Percentiles rank a stretch among this genome's conserved stretches.
These are phyloP conservation scores for Eptatretus burgeri DNA, from an alignment of 2,113 vertebrate species.

Conservation along the genomic window DNA sequence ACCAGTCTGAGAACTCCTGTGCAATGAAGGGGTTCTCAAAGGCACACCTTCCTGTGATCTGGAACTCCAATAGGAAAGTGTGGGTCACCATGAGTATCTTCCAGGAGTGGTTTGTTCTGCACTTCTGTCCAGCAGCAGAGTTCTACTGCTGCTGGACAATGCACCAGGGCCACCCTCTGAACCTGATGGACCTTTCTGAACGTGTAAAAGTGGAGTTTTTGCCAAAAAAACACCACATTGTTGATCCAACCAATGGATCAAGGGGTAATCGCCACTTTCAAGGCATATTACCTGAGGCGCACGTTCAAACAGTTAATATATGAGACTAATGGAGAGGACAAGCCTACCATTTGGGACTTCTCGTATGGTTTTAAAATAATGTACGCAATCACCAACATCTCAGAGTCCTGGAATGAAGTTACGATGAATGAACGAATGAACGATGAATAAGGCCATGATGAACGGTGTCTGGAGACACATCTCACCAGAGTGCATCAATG, in stretches of 20 bases:
- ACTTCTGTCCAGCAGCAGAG: neutral
- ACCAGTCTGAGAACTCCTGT: neutral
- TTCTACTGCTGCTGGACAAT: too few relatives aligned
- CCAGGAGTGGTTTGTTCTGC: neutral
- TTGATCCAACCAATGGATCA: slow-evolving; percentile 1
- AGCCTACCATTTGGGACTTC: neutral
- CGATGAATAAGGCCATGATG: neutral
- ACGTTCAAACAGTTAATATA: slow-evolving; percentile 1
- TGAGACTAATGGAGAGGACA: neutral
- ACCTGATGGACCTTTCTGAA: too few relatives aligned
- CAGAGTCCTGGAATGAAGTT: neutral
- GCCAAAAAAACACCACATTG: neutral
- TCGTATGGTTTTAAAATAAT: neutral
- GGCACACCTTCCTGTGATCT: neutral
- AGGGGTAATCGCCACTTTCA: neutral
- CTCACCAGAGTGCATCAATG: neutral
- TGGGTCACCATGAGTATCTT: neutral
- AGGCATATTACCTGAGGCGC: neutral
- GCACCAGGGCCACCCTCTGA: too few relatives aligned
- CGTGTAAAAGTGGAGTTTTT: too few relatives aligned
- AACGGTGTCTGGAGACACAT: neutral
- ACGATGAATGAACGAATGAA: too few relatives aligned
- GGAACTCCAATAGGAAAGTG: neutral
- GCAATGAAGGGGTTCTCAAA: neutral
- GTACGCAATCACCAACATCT: neutral